phyloP scores from a whole-genome alignment of 30 jellyfish, hydroid and myxozoan species.

The Rhopilema esculentum region DNA sequence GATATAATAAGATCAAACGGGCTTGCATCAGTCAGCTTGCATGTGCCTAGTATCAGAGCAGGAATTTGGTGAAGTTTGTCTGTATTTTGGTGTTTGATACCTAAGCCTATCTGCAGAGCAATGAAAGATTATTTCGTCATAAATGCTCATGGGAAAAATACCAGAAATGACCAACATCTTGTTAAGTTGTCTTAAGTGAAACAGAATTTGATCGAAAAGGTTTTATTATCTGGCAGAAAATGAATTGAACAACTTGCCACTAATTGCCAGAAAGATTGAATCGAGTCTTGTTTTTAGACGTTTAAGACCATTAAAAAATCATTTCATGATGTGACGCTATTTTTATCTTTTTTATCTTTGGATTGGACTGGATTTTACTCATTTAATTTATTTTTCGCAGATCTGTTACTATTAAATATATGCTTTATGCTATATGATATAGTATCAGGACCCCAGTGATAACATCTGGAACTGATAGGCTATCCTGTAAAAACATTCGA shows the following conservation, averaged over 20 bases:
- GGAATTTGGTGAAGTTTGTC: too few species aligned
- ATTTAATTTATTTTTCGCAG: neutral
- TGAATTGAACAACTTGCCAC: neutral
- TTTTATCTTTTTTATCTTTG: neutral
- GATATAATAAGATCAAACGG: neutral
- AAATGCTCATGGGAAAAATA: too few species aligned
- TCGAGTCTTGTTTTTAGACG: neutral
- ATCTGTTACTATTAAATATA: neutral
- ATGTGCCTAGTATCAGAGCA: constrained; percentile 9
- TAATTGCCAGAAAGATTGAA: neutral
- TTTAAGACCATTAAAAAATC: neutral
- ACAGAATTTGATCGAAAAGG: neutral
- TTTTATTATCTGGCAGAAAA: neutral
- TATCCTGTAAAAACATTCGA: too few species aligned
- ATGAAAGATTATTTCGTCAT: too few species aligned
- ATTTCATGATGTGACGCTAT: neutral
- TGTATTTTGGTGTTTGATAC: too few species aligned
- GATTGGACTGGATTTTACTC: neutral
- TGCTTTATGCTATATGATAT: too few species aligned
- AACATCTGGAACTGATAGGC: too few species aligned
- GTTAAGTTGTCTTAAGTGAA: neutral
- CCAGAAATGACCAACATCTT: too few species aligned
- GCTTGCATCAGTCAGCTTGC: constrained; percentile 14
- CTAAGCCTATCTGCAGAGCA: too few species aligned
- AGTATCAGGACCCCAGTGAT: too few species aligned